Evolutionary conservation across 2,797 vertebrate species (phyloP).

Genomic region (Enteromius unitaeniatus): DNA sequence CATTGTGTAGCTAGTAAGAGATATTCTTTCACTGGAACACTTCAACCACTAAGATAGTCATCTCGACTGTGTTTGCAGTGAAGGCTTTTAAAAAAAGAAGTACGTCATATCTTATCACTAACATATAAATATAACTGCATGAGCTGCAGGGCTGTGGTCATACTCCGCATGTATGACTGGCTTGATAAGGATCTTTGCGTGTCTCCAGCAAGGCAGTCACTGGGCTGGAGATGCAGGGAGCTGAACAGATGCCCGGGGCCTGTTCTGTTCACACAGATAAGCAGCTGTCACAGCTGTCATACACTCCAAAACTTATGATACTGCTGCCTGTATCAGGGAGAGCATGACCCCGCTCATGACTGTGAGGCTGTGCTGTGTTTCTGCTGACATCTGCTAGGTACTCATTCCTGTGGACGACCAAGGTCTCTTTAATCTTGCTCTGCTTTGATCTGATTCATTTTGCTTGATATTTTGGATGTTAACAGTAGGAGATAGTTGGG

Average conservation of each 20-base stretch:
- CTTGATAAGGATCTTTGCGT: constrained; percentile 33
- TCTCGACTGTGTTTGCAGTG: background rate
- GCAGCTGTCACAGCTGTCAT: constrained; percentile 28
- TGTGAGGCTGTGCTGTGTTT: background rate
- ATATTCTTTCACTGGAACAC: background rate
- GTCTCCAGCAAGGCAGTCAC: background rate
- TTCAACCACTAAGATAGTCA: background rate
- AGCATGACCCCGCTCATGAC: background rate
- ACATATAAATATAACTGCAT: background rate
- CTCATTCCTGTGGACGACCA: background rate
- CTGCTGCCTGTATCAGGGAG: background rate
- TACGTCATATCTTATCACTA: background rate
- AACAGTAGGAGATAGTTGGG: background rate
- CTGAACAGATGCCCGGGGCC: background rate
- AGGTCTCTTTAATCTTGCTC: background rate
- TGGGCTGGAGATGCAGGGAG: constrained; percentile 7
- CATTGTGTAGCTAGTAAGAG: background rate
- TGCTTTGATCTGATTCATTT: background rate
- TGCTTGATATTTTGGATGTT: background rate
- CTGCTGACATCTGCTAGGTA: background rate
- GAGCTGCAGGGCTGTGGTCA: constrained; percentile 16
- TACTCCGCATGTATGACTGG: constrained; percentile 21
- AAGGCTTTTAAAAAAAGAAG: too few species aligned
- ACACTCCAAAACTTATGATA: constrained; percentile 9
- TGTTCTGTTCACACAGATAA: constrained; percentile 36